A percentile compares a stretch with the other conserved stretches of the same genome.
phyloP scores from a whole-genome alignment of 2,113 vertebrate species.

The Origma solitaria region DNA sequence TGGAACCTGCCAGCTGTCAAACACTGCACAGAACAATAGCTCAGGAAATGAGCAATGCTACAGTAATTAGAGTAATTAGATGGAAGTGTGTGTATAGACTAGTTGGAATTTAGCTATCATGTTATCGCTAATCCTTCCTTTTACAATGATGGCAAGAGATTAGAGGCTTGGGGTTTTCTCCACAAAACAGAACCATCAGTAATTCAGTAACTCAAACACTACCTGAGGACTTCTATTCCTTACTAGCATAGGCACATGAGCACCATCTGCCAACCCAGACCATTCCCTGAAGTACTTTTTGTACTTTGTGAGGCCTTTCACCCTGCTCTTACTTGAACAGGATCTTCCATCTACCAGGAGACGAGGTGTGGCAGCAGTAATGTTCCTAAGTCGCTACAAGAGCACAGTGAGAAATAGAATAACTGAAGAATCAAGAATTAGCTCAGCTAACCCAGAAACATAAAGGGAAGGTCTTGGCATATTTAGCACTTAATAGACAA shows the following conservation, averaged over 20 bases:
- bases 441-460: not conserved
- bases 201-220: not conserved
- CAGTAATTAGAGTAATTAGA: slow-evolving; percentile 15
- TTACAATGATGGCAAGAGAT: not conserved
- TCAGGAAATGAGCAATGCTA: slow-evolving; percentile 13
- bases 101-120: not conserved
- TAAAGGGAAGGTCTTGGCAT: not conserved
- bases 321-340: not conserved
- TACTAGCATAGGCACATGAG: not conserved
- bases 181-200: not conserved
- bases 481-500: not conserved
- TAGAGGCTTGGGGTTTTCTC: not conserved
- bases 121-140: not conserved
- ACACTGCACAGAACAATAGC: not conserved
- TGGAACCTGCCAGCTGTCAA: slow-evolving; percentile 27
- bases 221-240: not conserved
- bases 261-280: not conserved
- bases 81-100: not conserved
- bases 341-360: not conserved
- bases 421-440: not conserved
- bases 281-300: not conserved
- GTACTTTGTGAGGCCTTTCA: not conserved
- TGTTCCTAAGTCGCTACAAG: not conserved
- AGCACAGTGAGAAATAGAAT: not conserved
- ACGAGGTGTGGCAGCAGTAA: not conserved